These are phyloP conservation scores for Drosophila pseudotakahashii DNA, from an alignment of 2,888 invertebrate genomes.

Conservation along the genomic window DNA sequence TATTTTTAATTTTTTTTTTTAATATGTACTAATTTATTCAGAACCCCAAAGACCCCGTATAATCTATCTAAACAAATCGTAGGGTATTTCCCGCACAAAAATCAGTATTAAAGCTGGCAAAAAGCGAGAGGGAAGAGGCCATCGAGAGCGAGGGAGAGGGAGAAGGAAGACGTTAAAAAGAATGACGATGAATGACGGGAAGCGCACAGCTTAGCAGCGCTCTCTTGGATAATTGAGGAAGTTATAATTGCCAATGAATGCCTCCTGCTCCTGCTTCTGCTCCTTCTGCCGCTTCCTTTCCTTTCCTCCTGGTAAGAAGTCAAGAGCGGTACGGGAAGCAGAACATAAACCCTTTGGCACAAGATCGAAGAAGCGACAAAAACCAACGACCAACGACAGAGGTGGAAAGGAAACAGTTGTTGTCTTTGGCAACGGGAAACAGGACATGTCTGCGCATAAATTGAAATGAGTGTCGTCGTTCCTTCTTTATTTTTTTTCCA, in stretches of 20 bases:
- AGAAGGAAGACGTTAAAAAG: slow-evolving; percentile 69
- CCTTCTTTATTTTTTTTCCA: neutral
- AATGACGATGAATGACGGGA: slow-evolving; percentile 78
- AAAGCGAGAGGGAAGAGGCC: slow-evolving; percentile 21
- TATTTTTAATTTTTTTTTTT: too few relatives aligned
- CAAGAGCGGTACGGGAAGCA: slow-evolving; percentile 39
- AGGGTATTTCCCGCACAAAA: slow-evolving; percentile 34
- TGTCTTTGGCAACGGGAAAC: slow-evolving; percentile 72
- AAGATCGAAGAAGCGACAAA: slow-evolving; percentile 46
- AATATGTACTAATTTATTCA: too few relatives aligned
- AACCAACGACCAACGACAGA: slow-evolving; percentile 34
- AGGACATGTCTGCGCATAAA: slow-evolving; percentile 79
- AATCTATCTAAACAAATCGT: neutral
- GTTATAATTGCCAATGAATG: slow-evolving; percentile 81
- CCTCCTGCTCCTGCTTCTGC: slow-evolving; percentile 22
- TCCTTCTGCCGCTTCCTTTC: neutral
- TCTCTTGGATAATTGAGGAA: slow-evolving; percentile 83
- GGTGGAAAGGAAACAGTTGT: slow-evolving; percentile 74
- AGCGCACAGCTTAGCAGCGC: slow-evolving; percentile 74
- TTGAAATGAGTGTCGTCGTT: slow-evolving; percentile 59
- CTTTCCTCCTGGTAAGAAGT: slow-evolving; percentile 45
- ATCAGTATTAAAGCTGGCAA: slow-evolving; percentile 34
- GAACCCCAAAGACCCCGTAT: neutral
- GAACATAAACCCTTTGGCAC: slow-evolving; percentile 61
- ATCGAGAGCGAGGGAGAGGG: neutral